Evolutionary conservation across 2,797 vertebrate species (phyloP).

Genomic region (Chaetophractus vellerosus): DNA sequence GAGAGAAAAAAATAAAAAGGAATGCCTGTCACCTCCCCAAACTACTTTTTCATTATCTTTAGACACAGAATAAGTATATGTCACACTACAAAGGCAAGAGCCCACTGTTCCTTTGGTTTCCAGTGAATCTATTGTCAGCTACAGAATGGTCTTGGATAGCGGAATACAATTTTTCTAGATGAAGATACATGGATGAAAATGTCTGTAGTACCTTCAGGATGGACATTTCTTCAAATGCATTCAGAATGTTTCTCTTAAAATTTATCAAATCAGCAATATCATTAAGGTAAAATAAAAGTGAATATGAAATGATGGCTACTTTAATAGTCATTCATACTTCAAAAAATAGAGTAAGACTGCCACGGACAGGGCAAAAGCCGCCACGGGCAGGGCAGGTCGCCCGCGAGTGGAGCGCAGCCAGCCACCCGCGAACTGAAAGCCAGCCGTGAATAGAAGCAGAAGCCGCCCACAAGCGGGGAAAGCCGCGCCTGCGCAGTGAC

Average conservation of each 20-base stretch:
- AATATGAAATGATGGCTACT: background rate
- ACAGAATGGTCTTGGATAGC: accelerated
- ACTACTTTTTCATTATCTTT: background rate
- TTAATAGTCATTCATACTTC: background rate
- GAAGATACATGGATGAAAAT: background rate
- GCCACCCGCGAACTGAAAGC: no score
- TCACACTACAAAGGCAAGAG: background rate
- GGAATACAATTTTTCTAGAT: background rate
- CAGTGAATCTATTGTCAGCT: accelerated
- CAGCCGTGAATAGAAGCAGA: no score
- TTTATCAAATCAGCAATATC: background rate
- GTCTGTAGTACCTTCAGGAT: accelerated
- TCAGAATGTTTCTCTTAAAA: background rate
- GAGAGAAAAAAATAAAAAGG: no score
- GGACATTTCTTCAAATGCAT: background rate
- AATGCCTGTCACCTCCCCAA: background rate
- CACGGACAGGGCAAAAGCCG: no score
- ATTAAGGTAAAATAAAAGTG: background rate
- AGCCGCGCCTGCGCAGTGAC: no score
- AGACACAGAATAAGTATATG: no score
- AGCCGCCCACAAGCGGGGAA: no score
- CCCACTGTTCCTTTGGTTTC: accelerated
- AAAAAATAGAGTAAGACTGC: no score
- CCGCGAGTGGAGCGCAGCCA: no score
- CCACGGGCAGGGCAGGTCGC: no score